Evolutionary conservation across 2,113 vertebrate species (phyloP).

Genomic region (Pitta sordida): DNA sequence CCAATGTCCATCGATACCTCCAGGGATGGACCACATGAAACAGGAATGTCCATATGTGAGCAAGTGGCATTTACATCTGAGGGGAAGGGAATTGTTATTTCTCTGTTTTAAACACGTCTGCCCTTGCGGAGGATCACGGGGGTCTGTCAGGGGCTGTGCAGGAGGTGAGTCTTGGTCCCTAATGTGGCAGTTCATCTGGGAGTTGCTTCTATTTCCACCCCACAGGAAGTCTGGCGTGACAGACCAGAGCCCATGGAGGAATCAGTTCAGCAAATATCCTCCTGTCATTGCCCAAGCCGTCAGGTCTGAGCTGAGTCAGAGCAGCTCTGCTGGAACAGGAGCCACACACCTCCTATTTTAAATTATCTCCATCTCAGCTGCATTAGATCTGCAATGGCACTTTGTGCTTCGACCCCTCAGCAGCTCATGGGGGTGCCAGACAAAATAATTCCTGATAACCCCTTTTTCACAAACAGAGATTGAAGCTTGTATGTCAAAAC

Average conservation of each 20-base stretch:
- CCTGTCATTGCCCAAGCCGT: neutral
- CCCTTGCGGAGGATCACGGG: neutral
- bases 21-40: slow-evolving; percentile 1
- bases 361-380: neutral
- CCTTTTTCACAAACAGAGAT: neutral
- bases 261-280: neutral
- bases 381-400: neutral
- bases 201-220: neutral
- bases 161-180: neutral
- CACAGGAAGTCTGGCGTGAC: neutral
- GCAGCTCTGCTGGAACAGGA: neutral
- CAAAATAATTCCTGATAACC: neutral
- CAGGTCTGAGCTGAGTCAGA: neutral
- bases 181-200: neutral
- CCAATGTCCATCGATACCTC: neutral
- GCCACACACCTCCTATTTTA: neutral
- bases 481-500: neutral
- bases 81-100: neutral
- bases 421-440: neutral
- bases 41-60: neutral
- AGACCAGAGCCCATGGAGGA: neutral
- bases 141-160: neutral
- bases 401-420: neutral
- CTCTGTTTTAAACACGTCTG: neutral
- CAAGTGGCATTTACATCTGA: neutral